Percentiles rank a stretch among this genome's conserved stretches.
These are phyloP conservation scores for Corapipo altera DNA, from an alignment of 2,113 vertebrate species.

Conservation along the genomic window DNA sequence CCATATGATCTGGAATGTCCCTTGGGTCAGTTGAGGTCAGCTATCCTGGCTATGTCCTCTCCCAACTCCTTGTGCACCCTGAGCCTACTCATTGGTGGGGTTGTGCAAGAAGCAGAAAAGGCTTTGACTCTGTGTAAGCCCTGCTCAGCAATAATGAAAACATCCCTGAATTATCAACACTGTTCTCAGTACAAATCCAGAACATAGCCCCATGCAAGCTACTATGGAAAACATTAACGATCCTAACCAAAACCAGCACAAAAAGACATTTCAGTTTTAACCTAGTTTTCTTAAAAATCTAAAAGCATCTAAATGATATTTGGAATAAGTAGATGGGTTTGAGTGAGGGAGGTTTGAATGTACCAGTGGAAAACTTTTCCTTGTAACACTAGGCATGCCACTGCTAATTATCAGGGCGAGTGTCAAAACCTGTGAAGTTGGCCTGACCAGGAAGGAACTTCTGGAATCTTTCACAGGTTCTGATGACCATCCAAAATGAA, in stretches of 20 bases:
- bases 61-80: not conserved
- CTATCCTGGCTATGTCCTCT: not conserved
- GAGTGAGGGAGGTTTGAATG: not conserved
- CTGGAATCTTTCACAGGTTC: not conserved
- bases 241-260: not conserved
- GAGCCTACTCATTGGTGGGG: not conserved
- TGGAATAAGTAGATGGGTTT: not conserved
- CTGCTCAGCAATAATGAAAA: not conserved
- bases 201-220: not conserved
- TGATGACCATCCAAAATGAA: not conserved
- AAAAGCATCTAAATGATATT: not conserved
- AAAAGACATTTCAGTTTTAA: not conserved
- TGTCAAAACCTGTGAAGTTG: not conserved
- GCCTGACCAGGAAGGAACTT: not conserved
- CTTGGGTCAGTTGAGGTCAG: not conserved
- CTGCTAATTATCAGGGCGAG: not conserved
- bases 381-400: not conserved
- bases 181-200: not conserved
- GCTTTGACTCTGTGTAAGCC: not conserved
- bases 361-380: not conserved
- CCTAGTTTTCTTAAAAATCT: not conserved
- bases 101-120: not conserved
- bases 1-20: not conserved
- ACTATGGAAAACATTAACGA: not conserved
- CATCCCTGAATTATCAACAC: not conserved